These are phyloP conservation scores for Opisthocomus hoazin DNA, from an alignment of 2,113 vertebrate genomes.

Conservation along the genomic window DNA sequence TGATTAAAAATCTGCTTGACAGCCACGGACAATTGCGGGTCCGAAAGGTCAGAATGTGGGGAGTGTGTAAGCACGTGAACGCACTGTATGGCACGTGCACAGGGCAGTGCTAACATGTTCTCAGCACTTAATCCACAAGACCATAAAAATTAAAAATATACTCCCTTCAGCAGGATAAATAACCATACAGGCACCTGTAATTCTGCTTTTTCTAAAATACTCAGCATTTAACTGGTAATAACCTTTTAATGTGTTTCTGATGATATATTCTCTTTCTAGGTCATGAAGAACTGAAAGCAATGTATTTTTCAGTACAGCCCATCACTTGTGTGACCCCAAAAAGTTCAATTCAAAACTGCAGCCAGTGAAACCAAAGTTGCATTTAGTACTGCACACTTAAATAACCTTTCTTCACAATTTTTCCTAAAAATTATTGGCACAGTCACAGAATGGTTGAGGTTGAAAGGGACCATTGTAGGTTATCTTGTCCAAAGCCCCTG, in stretches of 20 bases:
- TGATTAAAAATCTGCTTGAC: not conserved
- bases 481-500: not conserved
- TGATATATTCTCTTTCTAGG: not conserved
- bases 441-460: not conserved
- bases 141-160: not conserved
- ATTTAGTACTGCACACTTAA: not conserved
- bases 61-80: not conserved
- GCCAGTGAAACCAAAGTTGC: not conserved
- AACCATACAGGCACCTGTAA: not conserved
- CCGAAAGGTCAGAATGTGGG: not conserved
- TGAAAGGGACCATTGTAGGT: not conserved
- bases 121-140: not conserved
- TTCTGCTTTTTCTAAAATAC: not conserved
- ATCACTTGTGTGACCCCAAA: not conserved
- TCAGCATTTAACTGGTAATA: not conserved
- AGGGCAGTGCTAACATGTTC: too few relatives aligned
- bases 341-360: not conserved
- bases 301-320: not conserved
- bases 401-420: not conserved
- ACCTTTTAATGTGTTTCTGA: not conserved
- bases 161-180: not conserved
- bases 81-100: not conserved
- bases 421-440: not conserved
- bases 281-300: not conserved
- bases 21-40: not conserved